Conservation (phyloP, 23 tunicate genomes). For the Trididemnum clinides region DNA sequence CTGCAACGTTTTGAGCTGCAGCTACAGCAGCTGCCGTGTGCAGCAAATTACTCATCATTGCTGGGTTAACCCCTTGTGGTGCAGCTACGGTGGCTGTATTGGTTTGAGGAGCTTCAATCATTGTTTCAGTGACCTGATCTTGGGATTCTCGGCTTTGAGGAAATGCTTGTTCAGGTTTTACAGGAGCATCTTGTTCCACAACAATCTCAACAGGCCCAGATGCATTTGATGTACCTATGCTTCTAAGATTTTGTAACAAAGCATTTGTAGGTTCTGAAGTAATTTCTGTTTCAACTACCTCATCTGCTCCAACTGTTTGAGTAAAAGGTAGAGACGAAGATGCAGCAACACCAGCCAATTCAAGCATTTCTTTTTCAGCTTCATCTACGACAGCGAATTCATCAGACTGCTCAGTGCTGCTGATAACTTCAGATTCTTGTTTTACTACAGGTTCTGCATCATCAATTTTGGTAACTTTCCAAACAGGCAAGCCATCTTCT, state of each 20-base stretch:
- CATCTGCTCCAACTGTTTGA: slow-evolving; percentile 1
- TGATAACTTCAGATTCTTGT: no score
- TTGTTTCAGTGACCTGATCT: not conserved
- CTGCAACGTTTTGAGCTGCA: slow-evolving; percentile 91
- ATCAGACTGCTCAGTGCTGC: no score
- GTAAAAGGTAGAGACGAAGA: slow-evolving; percentile 23
- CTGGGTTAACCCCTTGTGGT: slow-evolving; percentile 94
- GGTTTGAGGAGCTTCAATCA: slow-evolving; percentile 35
- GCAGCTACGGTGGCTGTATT: slow-evolving; percentile 98
- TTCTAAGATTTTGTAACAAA: slow-evolving; percentile 29
- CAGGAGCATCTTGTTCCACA: slow-evolving; percentile 71
- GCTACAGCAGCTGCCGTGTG: slow-evolving; percentile 99
- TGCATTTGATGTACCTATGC: slow-evolving; percentile 22
- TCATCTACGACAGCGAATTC: slow-evolving; percentile 23
- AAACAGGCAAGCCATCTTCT: not conserved
- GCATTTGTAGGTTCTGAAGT: not conserved
- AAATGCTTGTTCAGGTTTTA: not conserved
- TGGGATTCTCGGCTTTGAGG: not conserved
- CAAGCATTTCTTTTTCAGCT: slow-evolving; percentile 58
- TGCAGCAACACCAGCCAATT: slow-evolving; percentile 60
- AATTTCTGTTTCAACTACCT: not conserved
- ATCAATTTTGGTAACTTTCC: slow-evolving; percentile 24
- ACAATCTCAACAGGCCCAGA: slow-evolving; percentile 82
- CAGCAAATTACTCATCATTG: slow-evolving; percentile 91
- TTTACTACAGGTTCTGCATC: not conserved